phyloP scores from a whole-genome alignment of 2,113 vertebrate species.

The pig (Sus scrofa) region DNA sequence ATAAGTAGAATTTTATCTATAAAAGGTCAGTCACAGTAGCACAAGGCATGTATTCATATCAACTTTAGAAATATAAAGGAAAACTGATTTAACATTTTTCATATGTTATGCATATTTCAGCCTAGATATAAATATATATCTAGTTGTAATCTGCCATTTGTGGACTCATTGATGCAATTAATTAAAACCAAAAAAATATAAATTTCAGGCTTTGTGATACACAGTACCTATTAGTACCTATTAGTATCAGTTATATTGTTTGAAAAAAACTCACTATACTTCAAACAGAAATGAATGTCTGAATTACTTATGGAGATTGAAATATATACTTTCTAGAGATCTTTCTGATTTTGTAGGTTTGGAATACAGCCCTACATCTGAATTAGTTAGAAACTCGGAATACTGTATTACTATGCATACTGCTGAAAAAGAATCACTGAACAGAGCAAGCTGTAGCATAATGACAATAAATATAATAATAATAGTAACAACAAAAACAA shows the following conservation, averaged over 20 bases:
- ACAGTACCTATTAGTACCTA: background rate
- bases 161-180: background rate
- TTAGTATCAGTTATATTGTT: background rate
- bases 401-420: background rate
- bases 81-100: slow-evolving; percentile 22
- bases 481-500: background rate
- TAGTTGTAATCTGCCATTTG: background rate
- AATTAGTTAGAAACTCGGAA: background rate
- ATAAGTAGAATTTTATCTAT: background rate
- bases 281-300: background rate
- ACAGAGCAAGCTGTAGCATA: background rate
- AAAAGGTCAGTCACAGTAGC: background rate
- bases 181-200: background rate
- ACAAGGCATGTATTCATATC: background rate
- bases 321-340: background rate
- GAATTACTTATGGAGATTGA: background rate
- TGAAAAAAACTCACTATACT: background rate
- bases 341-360: background rate
- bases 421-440: background rate
- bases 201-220: background rate
- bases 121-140: background rate
- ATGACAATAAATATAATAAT: background rate
- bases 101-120: background rate
- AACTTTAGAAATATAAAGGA: background rate
- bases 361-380: background rate